Evolutionary conservation across 2,797 vertebrate species (phyloP), one percentile per base, ranked within the genome.

Genomic region (Dendrocincla tyrannina): DNA sequence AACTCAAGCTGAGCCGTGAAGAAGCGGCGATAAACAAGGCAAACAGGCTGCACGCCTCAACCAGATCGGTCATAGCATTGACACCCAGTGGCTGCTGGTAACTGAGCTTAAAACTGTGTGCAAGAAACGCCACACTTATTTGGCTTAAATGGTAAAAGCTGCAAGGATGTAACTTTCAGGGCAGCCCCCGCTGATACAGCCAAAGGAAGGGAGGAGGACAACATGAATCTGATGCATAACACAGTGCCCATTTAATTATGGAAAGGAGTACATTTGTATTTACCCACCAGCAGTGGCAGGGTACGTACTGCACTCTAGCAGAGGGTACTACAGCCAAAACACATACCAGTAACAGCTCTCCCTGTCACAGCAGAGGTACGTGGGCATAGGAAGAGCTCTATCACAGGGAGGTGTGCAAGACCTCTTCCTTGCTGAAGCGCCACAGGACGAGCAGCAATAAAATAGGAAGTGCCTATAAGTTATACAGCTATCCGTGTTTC

Each of bases 381-480:
- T 24, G 58, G 68, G 64, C 91, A 92, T 4, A 46, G 60, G 63
- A 72, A 44, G 63, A 41, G 74, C 68, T 92, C 39, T 7, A 6
- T 70, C 78, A 87, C 41, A 73, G 62, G 66, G 91, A 94, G 77
- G 49, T 73, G 53, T 46, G 52, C 12, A n/a, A 78, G 49, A 20
- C 56, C 41, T 76, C 82, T 89, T 68, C 85, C 19, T 53, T 33
- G 59, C 56, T 50, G 68, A 67, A 95, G 67, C 69, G 72, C 85
- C 86, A 84, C 59, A 53, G 82, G 88, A 94, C 68, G 55, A 58
- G 86, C 39, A 91, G 89, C 73, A 93, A 67, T 80, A 89, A 95
- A 84, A 60, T 12, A 79, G 44, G 91, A 96, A 97, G 81, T 10
- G 63, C 78, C 44, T 55, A 37, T 15, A 76, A 82, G 22, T 59